A percentile compares a stretch with the other conserved stretches of the same genome.
Evolutionary conservation across 2,888 invertebrate species (phyloP).

Genomic region (Scrobipalpa atriplicella): DNA sequence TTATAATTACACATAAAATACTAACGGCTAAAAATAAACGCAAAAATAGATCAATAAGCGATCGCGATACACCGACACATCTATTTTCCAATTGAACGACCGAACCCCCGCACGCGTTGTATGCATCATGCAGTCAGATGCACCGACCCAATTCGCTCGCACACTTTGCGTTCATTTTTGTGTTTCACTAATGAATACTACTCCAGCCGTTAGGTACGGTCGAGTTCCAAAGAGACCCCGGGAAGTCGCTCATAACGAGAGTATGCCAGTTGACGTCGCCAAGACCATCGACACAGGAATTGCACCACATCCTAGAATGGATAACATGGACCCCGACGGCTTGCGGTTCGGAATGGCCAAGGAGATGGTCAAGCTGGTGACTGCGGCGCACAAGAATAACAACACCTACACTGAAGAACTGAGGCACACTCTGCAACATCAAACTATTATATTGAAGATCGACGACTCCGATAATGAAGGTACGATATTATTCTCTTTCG

Average conservation of each 20-base stretch:
- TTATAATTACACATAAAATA: not conserved
- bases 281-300: slow-evolving; percentile 36
- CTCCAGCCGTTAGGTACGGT: slow-evolving; percentile 96
- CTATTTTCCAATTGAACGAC: slow-evolving; percentile 64
- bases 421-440: slow-evolving; percentile 69
- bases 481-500: slow-evolving; percentile 29
- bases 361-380: slow-evolving; percentile 75
- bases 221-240: slow-evolving; percentile 96
- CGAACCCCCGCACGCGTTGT: slow-evolving; percentile 44
- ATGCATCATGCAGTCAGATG: slow-evolving; percentile 45
- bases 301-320: slow-evolving; percentile 38
- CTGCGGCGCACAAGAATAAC: slow-evolving; percentile 91
- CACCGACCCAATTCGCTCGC: slow-evolving; percentile 47
- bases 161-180: slow-evolving; percentile 31
- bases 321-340: slow-evolving; percentile 43
- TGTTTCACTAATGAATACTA: slow-evolving; percentile 39
- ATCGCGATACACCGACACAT: slow-evolving; percentile 42
- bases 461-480: slow-evolving; percentile 56
- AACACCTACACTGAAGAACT: slow-evolving; percentile 95
- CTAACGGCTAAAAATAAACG: slow-evolving; percentile 12
- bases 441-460: slow-evolving; percentile 44
- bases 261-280: slow-evolving; percentile 47
- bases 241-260: slow-evolving; percentile 75
- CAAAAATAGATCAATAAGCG: slow-evolving; percentile 41
- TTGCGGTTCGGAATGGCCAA: slow-evolving; percentile 49